These are phyloP conservation scores for Sipunculus nudus DNA, from an alignment of 2,888 invertebrate genomes.

Conservation along the genomic window DNA sequence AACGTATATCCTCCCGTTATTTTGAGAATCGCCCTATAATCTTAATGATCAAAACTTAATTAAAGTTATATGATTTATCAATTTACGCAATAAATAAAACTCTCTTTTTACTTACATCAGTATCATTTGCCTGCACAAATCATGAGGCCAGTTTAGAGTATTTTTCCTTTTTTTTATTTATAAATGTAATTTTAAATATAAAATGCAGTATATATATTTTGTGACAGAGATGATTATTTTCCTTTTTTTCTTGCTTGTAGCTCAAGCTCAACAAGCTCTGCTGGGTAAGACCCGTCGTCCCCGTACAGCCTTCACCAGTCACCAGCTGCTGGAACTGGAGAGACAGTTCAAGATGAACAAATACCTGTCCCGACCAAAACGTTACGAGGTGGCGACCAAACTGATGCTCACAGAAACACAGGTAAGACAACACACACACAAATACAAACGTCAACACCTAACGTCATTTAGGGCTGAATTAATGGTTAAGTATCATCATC, in stretches of 20 bases:
- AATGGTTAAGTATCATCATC: not conserved
- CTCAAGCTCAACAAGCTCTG: constrained; percentile 48
- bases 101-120: too few relatives aligned
- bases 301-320: constrained; percentile 96
- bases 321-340: constrained; percentile 96
- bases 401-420: constrained; percentile 98
- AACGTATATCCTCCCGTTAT: too few relatives aligned
- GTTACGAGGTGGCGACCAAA: constrained; percentile 98
- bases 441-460: not conserved
- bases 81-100: too few relatives aligned
- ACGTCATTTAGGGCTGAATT: not conserved
- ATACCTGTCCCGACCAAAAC: constrained; percentile 95
- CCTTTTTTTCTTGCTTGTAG: constrained; percentile 41
- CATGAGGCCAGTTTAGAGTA: too few relatives aligned
- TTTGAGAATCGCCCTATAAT: too few relatives aligned
- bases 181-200: too few relatives aligned
- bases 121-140: too few relatives aligned
- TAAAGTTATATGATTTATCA: too few relatives aligned
- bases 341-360: constrained; percentile 99
- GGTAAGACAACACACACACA: constrained; percentile 70
- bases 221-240: too few relatives aligned
- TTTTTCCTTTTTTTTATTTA: too few relatives aligned
- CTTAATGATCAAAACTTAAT: too few relatives aligned
- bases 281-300: constrained; percentile 85
- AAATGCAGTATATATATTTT: too few relatives aligned